These are phyloP conservation scores for Agrochola macilenta DNA, from an alignment of 2,888 invertebrate species.

Conservation along the genomic window DNA sequence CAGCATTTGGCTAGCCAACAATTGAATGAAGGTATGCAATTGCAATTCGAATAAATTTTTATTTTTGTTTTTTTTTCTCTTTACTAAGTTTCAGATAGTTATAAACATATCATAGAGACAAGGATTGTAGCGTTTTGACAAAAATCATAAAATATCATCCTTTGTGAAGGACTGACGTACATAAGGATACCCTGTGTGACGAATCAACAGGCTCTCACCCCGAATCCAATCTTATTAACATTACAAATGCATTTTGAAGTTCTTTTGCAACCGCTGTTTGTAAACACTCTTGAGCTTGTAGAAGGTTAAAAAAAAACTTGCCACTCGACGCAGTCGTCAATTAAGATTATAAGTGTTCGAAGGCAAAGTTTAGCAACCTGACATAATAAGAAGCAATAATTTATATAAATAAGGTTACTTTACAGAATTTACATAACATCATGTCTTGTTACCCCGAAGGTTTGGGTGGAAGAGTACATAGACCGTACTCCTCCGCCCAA, in stretches of 20 bases:
- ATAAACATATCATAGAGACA: no score
- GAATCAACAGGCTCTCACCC: neutral
- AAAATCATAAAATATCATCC: neutral
- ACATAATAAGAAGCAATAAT: slow-evolving; percentile 20
- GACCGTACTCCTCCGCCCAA: no score
- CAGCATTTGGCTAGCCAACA: neutral
- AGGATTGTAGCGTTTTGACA: neutral
- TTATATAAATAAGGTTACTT: slow-evolving; percentile 33
- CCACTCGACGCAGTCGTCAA: neutral
- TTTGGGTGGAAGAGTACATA: neutral
- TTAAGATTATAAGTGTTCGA: slow-evolving; percentile 23
- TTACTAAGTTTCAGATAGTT: neutral
- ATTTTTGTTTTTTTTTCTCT: neutral
- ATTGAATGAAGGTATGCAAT: neutral
- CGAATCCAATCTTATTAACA: neutral
- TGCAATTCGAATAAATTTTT: neutral
- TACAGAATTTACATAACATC: neutral
- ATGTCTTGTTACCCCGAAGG: neutral
- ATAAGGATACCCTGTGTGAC: neutral
- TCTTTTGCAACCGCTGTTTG: slow-evolving; percentile 9
- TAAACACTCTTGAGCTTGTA: slow-evolving; percentile 8
- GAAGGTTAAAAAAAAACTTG: slow-evolving; percentile 20
- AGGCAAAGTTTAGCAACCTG: slow-evolving; percentile 32
- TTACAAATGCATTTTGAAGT: neutral
- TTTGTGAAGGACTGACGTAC: neutral